Conservation (phyloP, 1,140 invertebrate species). For the Heterodera schachtii region DNA sequence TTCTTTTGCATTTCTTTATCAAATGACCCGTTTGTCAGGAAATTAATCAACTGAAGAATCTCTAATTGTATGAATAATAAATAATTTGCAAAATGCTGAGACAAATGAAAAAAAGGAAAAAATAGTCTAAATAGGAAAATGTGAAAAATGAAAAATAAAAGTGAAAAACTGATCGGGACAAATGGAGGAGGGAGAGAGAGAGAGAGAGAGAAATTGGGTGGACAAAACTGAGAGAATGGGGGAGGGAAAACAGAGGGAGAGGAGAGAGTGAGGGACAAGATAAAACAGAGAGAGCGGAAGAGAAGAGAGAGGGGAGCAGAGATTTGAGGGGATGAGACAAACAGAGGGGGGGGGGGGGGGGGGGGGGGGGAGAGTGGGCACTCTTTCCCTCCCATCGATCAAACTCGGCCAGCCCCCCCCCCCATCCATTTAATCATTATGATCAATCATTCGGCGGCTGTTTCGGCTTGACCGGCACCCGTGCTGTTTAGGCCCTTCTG, state of each 20-base stretch:
- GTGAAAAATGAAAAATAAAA: background rate
- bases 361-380: background rate
- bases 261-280: too few species aligned
- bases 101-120: background rate
- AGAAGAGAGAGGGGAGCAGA: too few species aligned
- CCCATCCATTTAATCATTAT: background rate
- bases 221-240: too few species aligned
- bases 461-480: background rate
- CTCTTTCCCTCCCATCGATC: too few species aligned
- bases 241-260: too few species aligned
- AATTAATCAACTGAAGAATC: background rate
- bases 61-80: background rate
- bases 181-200: too few species aligned
- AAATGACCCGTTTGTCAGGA: background rate
- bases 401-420: background rate
- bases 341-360: too few species aligned
- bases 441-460: too few species aligned
- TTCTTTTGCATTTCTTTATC: background rate
- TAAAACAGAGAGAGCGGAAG: too few species aligned
- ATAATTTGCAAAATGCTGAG: background rate
- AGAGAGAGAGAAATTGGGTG: too few species aligned
- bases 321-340: too few species aligned
- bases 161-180: too few species aligned
- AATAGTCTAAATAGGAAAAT: background rate
- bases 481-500: background rate